phyloP scores from a whole-genome alignment of 2,888 invertebrate species.

The Magallana nippona region DNA sequence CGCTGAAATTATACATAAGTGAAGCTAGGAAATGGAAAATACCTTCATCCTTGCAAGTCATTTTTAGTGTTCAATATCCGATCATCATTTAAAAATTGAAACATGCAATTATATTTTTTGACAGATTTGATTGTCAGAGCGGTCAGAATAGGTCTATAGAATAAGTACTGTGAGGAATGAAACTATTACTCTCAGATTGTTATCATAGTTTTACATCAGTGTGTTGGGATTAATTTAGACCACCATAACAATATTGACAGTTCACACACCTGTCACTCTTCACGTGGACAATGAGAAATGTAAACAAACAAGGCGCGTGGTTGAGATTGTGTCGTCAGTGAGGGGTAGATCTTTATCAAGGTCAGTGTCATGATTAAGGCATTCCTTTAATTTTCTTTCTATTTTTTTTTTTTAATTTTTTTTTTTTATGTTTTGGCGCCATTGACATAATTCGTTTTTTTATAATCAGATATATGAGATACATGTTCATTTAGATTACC shows the following conservation, averaged over 20 bases:
- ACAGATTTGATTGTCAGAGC: too few species aligned
- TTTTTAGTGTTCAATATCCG: neutral
- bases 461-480: too few species aligned
- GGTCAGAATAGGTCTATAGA: too few species aligned
- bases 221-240: neutral
- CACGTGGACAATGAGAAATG: conserved; percentile 14
- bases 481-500: too few species aligned
- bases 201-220: conserved; percentile 6
- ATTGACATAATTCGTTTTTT: too few species aligned
- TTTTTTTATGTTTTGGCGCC: too few species aligned
- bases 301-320: neutral
- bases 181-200: neutral
- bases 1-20: too few species aligned
- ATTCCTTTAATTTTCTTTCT: too few species aligned
- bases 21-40: neutral
- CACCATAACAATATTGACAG: conserved; percentile 7
- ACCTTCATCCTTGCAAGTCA: conserved; percentile 12
- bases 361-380: neutral
- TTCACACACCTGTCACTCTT: neutral
- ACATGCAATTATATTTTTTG: too few species aligned
- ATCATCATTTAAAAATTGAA: too few species aligned
- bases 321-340: neutral
- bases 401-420: too few species aligned
- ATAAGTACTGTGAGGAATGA: neutral
- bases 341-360: neutral